A percentile compares a stretch with the other conserved stretches of the same genome.
Evolutionary conservation across 2,113 vertebrate genomes (phyloP).

Genomic region (Hipposideros armiger): DNA sequence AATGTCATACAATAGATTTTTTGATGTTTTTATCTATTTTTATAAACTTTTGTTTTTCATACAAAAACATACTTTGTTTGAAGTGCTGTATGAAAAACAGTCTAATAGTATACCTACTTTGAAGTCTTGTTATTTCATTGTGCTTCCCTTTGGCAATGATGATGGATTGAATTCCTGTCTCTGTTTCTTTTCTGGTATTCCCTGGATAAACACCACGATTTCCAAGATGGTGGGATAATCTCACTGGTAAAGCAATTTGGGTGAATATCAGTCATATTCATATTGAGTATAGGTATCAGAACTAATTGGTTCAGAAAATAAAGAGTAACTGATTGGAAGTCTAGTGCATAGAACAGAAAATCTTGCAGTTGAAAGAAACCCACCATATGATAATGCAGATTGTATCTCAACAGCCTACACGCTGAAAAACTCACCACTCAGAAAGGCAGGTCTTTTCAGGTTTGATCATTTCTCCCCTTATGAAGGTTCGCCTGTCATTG

Average conservation of each 20-base stretch:
- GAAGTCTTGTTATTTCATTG: background rate
- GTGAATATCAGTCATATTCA: background rate
- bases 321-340: background rate
- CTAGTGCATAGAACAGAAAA: background rate
- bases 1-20: background rate
- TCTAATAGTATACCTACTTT: background rate
- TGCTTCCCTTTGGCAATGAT: background rate
- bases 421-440: background rate
- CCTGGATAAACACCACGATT: background rate
- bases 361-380: background rate
- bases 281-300: conserved; percentile 12
- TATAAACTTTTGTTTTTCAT: background rate
- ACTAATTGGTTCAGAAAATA: background rate
- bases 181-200: background rate
- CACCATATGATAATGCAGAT: background rate
- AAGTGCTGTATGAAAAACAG: background rate
- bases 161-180: background rate
- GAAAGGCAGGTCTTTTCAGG: background rate
- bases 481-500: background rate
- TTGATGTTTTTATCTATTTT: conserved; percentile 22
- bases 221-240: background rate
- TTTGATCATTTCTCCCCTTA: conserved; percentile 22
- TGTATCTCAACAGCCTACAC: background rate
- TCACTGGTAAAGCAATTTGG: background rate
- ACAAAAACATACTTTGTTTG: background rate